Percentiles rank a stretch among this genome's conserved stretches.
phyloP scores from a whole-genome alignment of 2,888 invertebrate genomes.

The Baronia brevicornis region DNA sequence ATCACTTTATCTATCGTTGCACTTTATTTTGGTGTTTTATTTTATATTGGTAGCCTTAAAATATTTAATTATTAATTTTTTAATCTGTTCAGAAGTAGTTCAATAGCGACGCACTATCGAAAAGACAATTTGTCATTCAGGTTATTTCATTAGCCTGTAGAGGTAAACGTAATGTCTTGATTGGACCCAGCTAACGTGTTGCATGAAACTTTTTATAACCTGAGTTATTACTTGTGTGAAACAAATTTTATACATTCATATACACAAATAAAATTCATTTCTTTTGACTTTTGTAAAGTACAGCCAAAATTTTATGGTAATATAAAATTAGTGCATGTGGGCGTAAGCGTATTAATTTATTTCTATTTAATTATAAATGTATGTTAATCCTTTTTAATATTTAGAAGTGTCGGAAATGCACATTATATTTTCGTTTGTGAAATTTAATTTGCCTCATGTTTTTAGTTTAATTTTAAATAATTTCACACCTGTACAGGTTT shows the following conservation, averaged over 20 bases:
- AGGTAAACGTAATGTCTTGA: slow-evolving; percentile 47
- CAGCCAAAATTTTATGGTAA: slow-evolving; percentile 9
- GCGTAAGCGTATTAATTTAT: slow-evolving; percentile 28
- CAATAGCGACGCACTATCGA: slow-evolving; percentile 35
- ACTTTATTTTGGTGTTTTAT: slow-evolving; percentile 63
- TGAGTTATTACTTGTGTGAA: no score
- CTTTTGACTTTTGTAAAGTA: slow-evolving; percentile 20
- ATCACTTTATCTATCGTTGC: slow-evolving; percentile 64
- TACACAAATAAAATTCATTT: slow-evolving; percentile 23
- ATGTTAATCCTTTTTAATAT: slow-evolving; percentile 18
- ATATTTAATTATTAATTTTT: slow-evolving; percentile 32
- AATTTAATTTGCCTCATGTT: slow-evolving; percentile 23
- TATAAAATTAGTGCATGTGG: slow-evolving; percentile 43
- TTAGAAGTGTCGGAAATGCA: slow-evolving; percentile 18
- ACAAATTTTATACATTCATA: no score
- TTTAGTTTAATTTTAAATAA: slow-evolving; percentile 19
- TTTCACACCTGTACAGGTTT: slow-evolving; percentile 22
- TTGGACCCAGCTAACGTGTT: slow-evolving; percentile 53
- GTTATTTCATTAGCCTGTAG: slow-evolving; percentile 60
- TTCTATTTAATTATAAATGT: slow-evolving; percentile 9
- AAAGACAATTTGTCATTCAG: slow-evolving; percentile 32
- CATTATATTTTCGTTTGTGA: slow-evolving; percentile 20
- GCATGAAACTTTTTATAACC: slow-evolving; percentile 51
- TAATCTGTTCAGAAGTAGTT: slow-evolving; percentile 36
- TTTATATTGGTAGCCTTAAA: slow-evolving; percentile 41